A percentile compares a stretch with the other conserved stretches of the same genome.
phyloP scores from a whole-genome alignment of 2,888 invertebrate species.

The Eupithecia vulgata region DNA sequence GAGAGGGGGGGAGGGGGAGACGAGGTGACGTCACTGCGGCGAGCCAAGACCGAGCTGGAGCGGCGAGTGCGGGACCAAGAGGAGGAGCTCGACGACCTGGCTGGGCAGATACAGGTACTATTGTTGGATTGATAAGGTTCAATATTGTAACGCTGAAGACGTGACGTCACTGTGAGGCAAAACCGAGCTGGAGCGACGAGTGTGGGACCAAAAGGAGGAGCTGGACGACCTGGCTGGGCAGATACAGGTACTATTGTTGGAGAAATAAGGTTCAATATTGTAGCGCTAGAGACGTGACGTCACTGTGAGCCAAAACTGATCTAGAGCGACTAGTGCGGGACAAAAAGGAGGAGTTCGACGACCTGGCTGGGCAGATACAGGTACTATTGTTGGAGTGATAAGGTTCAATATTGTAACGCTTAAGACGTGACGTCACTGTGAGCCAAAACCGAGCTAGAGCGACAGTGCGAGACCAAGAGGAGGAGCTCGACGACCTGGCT shows the following conservation, averaged over 20 bases:
- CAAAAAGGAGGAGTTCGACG: constrained; percentile 98
- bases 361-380: constrained; percentile 77
- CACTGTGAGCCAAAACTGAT: constrained; percentile 92
- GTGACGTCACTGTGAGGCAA: not conserved
- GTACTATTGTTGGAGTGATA: constrained; percentile 4
- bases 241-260: constrained; percentile 19
- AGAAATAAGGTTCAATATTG: not conserved
- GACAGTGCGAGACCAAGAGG: constrained; percentile 92
- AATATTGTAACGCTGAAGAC: not conserved
- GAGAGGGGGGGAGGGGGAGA: constrained; percentile 94
- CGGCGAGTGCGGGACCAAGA: constrained; percentile 93
- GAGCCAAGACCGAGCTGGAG: constrained; percentile 94
- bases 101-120: constrained; percentile 26
- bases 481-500: constrained; percentile 91
- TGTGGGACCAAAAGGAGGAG: constrained; percentile 95
- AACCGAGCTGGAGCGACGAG: constrained; percentile 93
- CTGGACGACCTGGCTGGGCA: constrained; percentile 85
- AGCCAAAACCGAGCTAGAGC: constrained; percentile 90
- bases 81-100: constrained; percentile 96
- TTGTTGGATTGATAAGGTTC: not conserved
- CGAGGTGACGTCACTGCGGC: constrained; percentile 91
- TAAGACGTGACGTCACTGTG: not conserved
- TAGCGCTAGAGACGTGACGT: not conserved
- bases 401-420: not conserved
- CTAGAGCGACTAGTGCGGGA: constrained; percentile 93